Evolutionary conservation across 2,888 invertebrate genomes (phyloP).

Genomic region (Thecocarcelia acutangulata): DNA sequence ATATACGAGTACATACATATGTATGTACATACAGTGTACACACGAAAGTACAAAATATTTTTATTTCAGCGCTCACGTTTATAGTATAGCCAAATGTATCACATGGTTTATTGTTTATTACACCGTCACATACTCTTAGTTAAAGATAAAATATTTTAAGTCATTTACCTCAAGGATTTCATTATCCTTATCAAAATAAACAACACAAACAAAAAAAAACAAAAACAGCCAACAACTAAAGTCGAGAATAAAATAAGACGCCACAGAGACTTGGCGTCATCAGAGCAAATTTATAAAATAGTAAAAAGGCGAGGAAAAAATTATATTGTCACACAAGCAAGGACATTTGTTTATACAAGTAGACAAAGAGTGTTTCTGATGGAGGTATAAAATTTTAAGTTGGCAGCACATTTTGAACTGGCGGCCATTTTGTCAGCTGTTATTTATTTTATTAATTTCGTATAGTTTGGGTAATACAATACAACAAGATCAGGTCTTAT

Average conservation of each 20-base stretch:
- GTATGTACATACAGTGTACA: too few species aligned
- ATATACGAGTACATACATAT: too few species aligned
- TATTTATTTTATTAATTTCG: too few species aligned
- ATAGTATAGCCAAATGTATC: conserved; percentile 26
- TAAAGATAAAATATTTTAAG: conserved; percentile 74
- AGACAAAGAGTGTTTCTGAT: too few species aligned
- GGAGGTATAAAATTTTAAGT: too few species aligned
- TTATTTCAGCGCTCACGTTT: neutral
- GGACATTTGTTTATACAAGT: conserved; percentile 33
- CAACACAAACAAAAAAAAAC: conserved; percentile 18
- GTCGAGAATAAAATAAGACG: conserved; percentile 73
- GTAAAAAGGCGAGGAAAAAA: conserved; percentile 44
- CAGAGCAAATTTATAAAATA: conserved; percentile 65
- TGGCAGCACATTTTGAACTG: too few species aligned
- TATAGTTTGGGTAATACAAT: too few species aligned
- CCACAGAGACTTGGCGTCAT: conserved; percentile 69
- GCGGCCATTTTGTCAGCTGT: too few species aligned
- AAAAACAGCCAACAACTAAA: conserved; percentile 26
- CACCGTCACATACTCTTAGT: conserved; percentile 64
- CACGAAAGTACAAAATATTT: neutral
- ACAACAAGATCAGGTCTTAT: too few species aligned
- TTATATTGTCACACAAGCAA: conserved; percentile 59
- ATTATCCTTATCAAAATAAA: conserved; percentile 77
- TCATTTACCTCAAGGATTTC: conserved; percentile 77
- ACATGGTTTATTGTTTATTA: conserved; percentile 61